These are phyloP conservation scores for Calycopis cecrops DNA, from an alignment of 1,140 invertebrate genomes.

Conservation along the genomic window DNA sequence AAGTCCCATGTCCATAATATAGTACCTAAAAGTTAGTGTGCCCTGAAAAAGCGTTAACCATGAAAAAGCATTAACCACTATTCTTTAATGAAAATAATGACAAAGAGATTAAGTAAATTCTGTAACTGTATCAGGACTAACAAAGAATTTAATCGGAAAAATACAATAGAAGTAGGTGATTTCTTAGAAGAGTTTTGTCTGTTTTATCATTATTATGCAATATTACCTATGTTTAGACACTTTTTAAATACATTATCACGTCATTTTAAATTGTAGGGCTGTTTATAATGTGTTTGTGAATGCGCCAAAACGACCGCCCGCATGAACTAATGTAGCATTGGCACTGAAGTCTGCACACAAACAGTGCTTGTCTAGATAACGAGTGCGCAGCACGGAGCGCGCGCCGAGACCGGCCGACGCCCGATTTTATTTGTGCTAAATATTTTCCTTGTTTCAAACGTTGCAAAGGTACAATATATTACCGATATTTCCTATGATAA, in stretches of 20 bases:
- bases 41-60: too few species aligned
- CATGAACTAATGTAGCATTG: slow-evolving; percentile 58
- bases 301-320: slow-evolving; percentile 67
- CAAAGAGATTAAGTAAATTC: too few species aligned
- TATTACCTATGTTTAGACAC: too few species aligned
- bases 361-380: slow-evolving; percentile 65
- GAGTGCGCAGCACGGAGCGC: slow-evolving; percentile 46
- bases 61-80: too few species aligned
- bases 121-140: too few species aligned
- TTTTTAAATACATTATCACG: not conserved
- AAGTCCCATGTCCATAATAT: too few species aligned
- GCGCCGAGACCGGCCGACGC: slow-evolving; percentile 24
- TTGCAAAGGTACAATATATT: not conserved
- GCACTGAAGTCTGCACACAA: slow-evolving; percentile 52
- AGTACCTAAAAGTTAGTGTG: too few species aligned
- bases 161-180: too few species aligned
- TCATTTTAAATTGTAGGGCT: slow-evolving; percentile 7
- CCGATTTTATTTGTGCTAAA: slow-evolving; percentile 15
- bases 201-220: too few species aligned
- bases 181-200: too few species aligned
- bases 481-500: not conserved
- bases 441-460: slow-evolving; percentile 7
- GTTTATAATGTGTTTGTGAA: slow-evolving; percentile 25
- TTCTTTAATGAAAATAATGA: too few species aligned
- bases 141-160: too few species aligned